Base-by-base conservation (phyloP, 2,113 vertebrate genomes). In the Sapayoa aenigma region DNA sequence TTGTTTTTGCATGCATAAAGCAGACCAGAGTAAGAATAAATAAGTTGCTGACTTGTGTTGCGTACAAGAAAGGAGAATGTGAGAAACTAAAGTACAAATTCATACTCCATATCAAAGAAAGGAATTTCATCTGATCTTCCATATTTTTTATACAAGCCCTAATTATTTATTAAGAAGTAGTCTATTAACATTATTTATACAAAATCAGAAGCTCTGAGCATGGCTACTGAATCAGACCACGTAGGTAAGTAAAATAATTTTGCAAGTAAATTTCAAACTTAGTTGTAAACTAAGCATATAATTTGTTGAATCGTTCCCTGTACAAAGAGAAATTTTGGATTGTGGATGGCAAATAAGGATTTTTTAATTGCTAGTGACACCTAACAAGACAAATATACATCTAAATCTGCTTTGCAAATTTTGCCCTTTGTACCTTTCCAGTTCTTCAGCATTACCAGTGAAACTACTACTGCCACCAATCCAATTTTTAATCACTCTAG, bases 401-500 rank as follows among this genome's bases (percentile, higher is more conserved):
- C 27, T 33, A 92, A 69, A 33, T 59, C 50, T 9, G 2, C 53
- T 86, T 93, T 50, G 28, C 27, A 67, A 35, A 88, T 77, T 28
- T 71, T 92, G 31, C 50, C 46, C 35, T 74, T 88, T 63, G 21
- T 50, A n/a, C 14, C 2, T 5, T 71, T 55, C 63, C 47, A 67
- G 67, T 63, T 68, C 75, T 81, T 90, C 86, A 67, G 11, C 27
- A 41, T 5, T 88, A 42, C 39, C 62, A 76, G 25, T 46, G 60
- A 63, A 93, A 77, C 30, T 53, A 94, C 69, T 89, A 68, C 52
- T 87, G 77, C 82, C 73, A 89, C 22, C 59, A 84, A 37, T 87
- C 60, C 62, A 94, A 93, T 89, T 95, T 95, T 75, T 65, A 77
- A 92, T 81, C 90, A 94, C 65, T 78, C 53, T 37, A 72, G 49